Conservation (phyloP, 2,888 invertebrate species). For the Drosophila prolongata region DNA sequence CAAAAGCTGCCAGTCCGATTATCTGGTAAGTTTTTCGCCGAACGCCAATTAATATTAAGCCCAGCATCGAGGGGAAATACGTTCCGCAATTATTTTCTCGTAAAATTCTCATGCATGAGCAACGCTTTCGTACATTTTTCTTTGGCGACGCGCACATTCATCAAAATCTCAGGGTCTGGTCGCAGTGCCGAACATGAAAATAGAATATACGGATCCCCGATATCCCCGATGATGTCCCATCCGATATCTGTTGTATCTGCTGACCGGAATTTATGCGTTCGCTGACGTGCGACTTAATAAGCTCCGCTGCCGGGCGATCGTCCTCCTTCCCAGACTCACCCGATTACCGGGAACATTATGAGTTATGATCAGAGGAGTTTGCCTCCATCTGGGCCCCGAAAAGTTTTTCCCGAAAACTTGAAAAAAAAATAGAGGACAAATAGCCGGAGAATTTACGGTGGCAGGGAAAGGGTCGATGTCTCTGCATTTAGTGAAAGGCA, state of each 20-base stretch:
- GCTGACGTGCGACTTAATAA: conserved; percentile 75
- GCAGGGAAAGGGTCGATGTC: conserved; percentile 31
- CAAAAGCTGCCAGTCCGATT: conserved; percentile 83
- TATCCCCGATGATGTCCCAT: conserved; percentile 19
- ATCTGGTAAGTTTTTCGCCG: conserved; percentile 82
- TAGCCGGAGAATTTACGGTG: conserved; percentile 49
- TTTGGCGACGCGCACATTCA: conserved; percentile 79
- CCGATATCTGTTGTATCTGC: conserved; percentile 48
- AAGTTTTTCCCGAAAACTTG: conserved; percentile 32
- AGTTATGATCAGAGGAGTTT: conserved; percentile 57
- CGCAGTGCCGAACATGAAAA: conserved; percentile 58
- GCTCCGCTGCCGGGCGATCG: conserved; percentile 30
- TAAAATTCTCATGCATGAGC: conserved; percentile 78
- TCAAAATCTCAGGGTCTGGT: conserved; percentile 73
- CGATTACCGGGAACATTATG: conserved; percentile 61
- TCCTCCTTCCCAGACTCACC: conserved; percentile 15
- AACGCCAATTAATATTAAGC: conserved; percentile 78
- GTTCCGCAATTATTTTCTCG: conserved; percentile 80
- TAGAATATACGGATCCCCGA: conserved; percentile 57
- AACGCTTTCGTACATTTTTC: conserved; percentile 78
- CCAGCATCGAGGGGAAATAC: conserved; percentile 44
- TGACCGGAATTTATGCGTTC: conserved; percentile 70
- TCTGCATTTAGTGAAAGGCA: conserved; percentile 47
- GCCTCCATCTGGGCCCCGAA: conserved; percentile 3
- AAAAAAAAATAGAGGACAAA: conserved; percentile 42